Base-by-base conservation (phyloP, 2,888 invertebrate genomes). In the Agonopterix subpropinquella region DNA sequence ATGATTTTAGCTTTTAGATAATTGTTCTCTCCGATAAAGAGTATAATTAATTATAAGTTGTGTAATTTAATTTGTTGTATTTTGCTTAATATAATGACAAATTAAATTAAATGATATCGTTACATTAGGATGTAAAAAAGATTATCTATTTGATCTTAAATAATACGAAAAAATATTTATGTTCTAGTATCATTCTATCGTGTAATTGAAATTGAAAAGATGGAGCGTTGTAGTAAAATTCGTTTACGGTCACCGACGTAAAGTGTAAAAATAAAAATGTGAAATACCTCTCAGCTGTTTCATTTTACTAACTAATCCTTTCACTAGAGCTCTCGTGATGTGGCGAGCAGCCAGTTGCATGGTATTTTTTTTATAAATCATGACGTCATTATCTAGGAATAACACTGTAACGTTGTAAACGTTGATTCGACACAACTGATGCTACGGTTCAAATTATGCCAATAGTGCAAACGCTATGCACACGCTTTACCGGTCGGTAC, bases 81-180 rank as follows among this genome's bases (percentile, higher is more conserved):
- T 80, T 84, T 79, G 68, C 76, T 77, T 85, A 85, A 83, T 83
- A 81, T 80, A 84, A 85, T 84, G 82, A 87, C 83, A 86, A 86
- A 86, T 80, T 73, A 72, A 71, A 71, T 70, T 84, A 85, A 85
- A 85, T 82, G 74, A 85, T 86, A 85, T 86, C 86, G 87, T 86
- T 87, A 86, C 77, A 80, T 81, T 87, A 88, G 87, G 80, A 61
- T 88, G 87, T 88, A 88, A 86, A 87, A 87, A 87, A 87, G 88
- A 88, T 88, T 87, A 84, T 88, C 87, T 88, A 88, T 88, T 88
- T 87, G 84, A 86, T 85, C 85, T 85, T 87, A 83, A 84, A 74
- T 87, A 86, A 84, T 85, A 86, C 77, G 84, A 85, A 79, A 78
- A 85, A 84, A 84, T 87, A 88, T 88, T 86, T 88, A 88, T 86